Conservation (phyloP, 2,113 vertebrate genomes). For the Platichthys flesus region DNA sequence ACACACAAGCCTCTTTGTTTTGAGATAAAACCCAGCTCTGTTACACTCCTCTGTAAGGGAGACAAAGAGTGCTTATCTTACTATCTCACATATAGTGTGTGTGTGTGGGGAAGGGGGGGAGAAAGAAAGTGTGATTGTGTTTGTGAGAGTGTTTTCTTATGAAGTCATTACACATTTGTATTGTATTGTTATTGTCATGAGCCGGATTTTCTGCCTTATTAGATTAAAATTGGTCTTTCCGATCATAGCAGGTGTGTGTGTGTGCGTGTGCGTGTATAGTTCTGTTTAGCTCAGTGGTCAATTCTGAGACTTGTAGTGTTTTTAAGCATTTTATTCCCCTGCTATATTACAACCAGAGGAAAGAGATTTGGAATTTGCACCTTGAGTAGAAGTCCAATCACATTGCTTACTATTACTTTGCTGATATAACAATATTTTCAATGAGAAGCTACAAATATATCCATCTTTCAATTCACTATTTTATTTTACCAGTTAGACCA, state of each 20-base stretch:
- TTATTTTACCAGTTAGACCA: no score
- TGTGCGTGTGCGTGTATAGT: neutral
- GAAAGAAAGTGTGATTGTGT: neutral
- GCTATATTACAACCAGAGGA: neutral
- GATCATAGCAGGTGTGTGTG: neutral
- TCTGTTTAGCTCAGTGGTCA: no score
- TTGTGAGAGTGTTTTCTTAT: conserved; percentile 23
- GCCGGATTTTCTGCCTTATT: conserved; percentile 29
- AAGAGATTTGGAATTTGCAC: no score
- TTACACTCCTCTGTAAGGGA: conserved; percentile 65
- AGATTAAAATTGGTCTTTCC: neutral
- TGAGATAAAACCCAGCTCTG: conserved; percentile 75
- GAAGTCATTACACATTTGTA: conserved; percentile 31
- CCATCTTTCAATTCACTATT: no score
- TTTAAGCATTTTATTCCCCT: no score
- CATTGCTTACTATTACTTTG: no score
- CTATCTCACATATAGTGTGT: conserved; percentile 53
- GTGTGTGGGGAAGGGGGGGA: neutral
- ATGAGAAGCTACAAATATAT: no score
- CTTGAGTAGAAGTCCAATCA: no score
- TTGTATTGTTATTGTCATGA: neutral
- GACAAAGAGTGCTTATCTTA: conserved; percentile 75
- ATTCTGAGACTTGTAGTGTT: no score
- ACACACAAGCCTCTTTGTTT: conserved; percentile 75
- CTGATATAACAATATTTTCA: no score